A percentile compares a stretch with the other conserved stretches of the same genome.
Conservation (phyloP, 2,888 invertebrate genomes). For the Meiosimyza platycephala region DNA sequence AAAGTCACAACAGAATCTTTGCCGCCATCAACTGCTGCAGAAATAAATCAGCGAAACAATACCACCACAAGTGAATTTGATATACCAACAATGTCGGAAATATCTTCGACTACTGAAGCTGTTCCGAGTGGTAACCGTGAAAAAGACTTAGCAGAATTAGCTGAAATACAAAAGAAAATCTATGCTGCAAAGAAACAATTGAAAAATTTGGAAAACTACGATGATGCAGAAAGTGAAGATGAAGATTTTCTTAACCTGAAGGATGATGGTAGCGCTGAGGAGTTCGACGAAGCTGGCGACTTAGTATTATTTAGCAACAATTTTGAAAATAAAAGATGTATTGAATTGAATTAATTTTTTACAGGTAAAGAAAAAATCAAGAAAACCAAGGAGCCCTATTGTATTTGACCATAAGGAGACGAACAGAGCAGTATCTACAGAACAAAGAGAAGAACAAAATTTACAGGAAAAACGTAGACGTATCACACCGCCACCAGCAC, state of each 20-base stretch:
- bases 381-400: slow-evolving; percentile 61
- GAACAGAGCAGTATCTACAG: background rate
- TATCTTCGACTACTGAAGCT: slow-evolving; percentile 54
- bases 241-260: slow-evolving; percentile 76
- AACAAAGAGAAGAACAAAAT: slow-evolving; percentile 11
- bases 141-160: slow-evolving; percentile 69
- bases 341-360: background rate
- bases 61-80: slow-evolving; percentile 68
- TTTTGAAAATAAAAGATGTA: background rate
- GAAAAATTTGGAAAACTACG: slow-evolving; percentile 66
- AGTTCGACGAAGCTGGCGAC: slow-evolving; percentile 51
- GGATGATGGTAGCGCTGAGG: slow-evolving; percentile 71
- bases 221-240: slow-evolving; percentile 70
- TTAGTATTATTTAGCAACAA: slow-evolving; percentile 37
- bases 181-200: slow-evolving; percentile 70
- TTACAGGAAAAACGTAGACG: slow-evolving; percentile 31
- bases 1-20: slow-evolving; percentile 41
- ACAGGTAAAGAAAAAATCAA: slow-evolving; percentile 31
- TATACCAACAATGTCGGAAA: slow-evolving; percentile 69
- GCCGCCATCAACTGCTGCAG: slow-evolving; percentile 38
- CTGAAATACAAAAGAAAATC: slow-evolving; percentile 75
- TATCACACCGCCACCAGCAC: slow-evolving; percentile 42
- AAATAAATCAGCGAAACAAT: slow-evolving; percentile 49
- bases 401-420: slow-evolving; percentile 53
- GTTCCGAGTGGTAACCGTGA: slow-evolving; percentile 54